These are phyloP conservation scores for Oryzias dopingdopingensis DNA, from an alignment of 2,797 vertebrate genomes.

Conservation along the genomic window DNA sequence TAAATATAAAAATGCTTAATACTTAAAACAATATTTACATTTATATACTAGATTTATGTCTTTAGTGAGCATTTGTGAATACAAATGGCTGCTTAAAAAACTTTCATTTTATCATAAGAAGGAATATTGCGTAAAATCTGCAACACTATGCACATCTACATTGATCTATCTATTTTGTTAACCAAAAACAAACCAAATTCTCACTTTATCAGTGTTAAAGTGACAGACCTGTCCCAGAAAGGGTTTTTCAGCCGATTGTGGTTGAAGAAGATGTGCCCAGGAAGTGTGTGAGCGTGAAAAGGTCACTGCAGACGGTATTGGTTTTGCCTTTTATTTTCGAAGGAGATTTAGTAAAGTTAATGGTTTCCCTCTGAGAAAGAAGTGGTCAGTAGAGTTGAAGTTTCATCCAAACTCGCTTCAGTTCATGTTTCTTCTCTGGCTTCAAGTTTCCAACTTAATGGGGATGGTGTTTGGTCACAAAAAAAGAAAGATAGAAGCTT, in stretches of 20 bases:
- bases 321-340: constrained; percentile 44
- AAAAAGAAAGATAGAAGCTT: constrained; percentile 29
- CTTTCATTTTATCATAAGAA: too few species aligned
- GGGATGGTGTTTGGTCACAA: constrained; percentile 37
- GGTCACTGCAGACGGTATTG: constrained; percentile 30
- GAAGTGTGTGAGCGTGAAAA: constrained; percentile 48
- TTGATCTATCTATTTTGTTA: too few species aligned
- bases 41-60: too few species aligned
- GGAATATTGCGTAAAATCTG: too few species aligned
- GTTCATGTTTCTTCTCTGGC: constrained; percentile 39
- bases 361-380: constrained; percentile 12
- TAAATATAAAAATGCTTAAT: too few species aligned
- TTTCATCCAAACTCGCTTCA: constrained; percentile 43
- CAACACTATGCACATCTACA: too few species aligned
- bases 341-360: constrained; percentile 41
- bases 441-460: not conserved
- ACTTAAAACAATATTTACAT: too few species aligned
- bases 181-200: constrained; percentile 8
- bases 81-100: too few species aligned
- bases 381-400: not conserved
- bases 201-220: constrained; percentile 20
- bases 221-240: constrained; percentile 53
- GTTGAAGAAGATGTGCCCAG: constrained; percentile 57
- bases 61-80: too few species aligned
- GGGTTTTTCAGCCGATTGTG: constrained; percentile 36